A percentile compares a stretch with the other conserved stretches of the same genome.
phyloP scores from a whole-genome alignment of 2,888 invertebrate genomes.

The Phymatocera aterrima region DNA sequence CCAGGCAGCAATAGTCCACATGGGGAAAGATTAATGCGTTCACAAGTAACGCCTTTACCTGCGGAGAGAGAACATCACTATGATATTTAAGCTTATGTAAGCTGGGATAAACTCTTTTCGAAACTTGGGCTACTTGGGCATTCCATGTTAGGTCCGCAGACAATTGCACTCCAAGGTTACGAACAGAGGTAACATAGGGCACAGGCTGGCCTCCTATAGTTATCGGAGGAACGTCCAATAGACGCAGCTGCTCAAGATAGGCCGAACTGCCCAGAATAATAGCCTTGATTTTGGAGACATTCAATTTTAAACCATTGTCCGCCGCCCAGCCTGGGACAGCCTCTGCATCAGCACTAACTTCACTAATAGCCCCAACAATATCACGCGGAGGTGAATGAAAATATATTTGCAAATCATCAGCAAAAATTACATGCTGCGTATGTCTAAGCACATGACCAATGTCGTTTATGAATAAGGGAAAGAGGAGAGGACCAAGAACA shows the following conservation, averaged over 20 bases:
- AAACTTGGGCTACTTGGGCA: background rate
- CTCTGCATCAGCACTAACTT: no score
- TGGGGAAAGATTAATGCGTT: background rate
- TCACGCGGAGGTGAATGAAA: no score
- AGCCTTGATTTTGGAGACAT: no score
- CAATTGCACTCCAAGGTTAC: background rate
- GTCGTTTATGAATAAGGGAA: slow-evolving; percentile 47
- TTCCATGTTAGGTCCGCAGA: background rate
- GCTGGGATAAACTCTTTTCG: background rate
- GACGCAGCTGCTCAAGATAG: no score
- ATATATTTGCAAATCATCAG: no score
- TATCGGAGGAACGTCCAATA: no score
- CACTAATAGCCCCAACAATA: no score
- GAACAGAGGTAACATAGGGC: background rate
- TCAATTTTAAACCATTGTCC: no score
- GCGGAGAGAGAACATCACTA: background rate
- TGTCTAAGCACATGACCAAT: background rate
- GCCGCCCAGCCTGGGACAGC: no score
- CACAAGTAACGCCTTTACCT: background rate
- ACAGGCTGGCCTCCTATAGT: no score
- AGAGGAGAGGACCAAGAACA: slow-evolving; percentile 52
- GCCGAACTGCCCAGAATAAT: no score
- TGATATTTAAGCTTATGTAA: background rate
- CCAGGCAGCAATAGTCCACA: background rate
- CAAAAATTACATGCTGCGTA: no score